Conservation (phyloP, 2,113 vertebrate genomes). For the Myxocyprinus asiaticus region DNA sequence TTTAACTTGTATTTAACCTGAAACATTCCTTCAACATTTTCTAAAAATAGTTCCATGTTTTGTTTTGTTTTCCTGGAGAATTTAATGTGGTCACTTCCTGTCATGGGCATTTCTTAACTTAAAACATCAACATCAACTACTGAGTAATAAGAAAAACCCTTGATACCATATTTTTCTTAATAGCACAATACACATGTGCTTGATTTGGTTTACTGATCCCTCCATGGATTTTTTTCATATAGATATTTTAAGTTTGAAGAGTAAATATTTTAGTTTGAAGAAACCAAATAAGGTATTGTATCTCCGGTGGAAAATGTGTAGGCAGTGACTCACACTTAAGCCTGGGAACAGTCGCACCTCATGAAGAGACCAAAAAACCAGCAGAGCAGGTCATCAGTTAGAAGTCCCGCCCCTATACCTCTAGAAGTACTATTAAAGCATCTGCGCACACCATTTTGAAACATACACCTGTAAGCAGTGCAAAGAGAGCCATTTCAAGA, state of each 20-base stretch:
- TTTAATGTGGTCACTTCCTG: neutral
- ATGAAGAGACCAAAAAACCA: conserved; percentile 33
- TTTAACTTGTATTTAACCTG: too few species aligned
- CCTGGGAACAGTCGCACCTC: neutral
- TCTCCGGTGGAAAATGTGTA: neutral
- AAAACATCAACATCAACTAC: neutral
- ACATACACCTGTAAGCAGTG: neutral
- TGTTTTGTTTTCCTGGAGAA: neutral
- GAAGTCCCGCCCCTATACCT: conserved; percentile 41
- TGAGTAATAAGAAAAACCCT: neutral
- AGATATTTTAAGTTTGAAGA: neutral
- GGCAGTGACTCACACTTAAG: conserved; percentile 23
- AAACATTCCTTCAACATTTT: too few species aligned
- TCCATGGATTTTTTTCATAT: neutral
- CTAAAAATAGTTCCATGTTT: neutral
- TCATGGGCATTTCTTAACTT: neutral
- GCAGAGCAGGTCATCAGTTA: conserved; percentile 30
- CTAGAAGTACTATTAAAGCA: conserved; percentile 5
- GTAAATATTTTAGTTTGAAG: neutral
- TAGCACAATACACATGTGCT: neutral
- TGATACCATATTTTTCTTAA: neutral
- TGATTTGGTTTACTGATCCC: neutral
- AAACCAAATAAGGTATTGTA: conserved; percentile 12
- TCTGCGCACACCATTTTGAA: conserved; percentile 1
- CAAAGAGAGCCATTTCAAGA: neutral